phyloP scores from a whole-genome alignment of 1,140 invertebrate species.

The Neuroterus valhalla region DNA sequence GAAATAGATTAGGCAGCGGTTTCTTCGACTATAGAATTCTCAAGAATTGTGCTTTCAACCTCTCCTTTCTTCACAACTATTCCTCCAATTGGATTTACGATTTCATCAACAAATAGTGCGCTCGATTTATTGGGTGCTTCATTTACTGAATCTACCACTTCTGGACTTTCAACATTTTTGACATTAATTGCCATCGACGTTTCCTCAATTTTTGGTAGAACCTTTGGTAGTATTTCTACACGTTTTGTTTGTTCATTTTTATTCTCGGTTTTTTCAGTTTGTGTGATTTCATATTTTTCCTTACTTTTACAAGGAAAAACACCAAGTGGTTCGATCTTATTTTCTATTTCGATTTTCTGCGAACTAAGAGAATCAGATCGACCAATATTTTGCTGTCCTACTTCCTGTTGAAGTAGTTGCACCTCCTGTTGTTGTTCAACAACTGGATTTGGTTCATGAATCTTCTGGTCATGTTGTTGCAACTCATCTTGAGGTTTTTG shows the following conservation, averaged over 20 bases:
- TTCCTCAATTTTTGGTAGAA: background rate
- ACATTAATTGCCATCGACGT: background rate
- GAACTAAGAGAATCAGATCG: background rate
- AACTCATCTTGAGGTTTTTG: constrained; percentile 11
- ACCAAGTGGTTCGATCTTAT: background rate
- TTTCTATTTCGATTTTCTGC: background rate
- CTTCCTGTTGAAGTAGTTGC: background rate
- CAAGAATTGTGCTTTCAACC: constrained; percentile 52
- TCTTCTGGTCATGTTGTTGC: background rate
- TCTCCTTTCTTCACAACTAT: constrained; percentile 49
- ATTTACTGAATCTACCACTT: constrained; percentile 24
- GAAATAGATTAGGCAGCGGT: constrained; percentile 68
- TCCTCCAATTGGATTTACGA: constrained; percentile 37
- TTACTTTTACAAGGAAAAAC: too few species aligned
- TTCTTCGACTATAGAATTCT: constrained; percentile 63
- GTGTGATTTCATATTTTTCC: background rate
- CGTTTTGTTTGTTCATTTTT: background rate
- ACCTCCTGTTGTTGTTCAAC: constrained; percentile 26
- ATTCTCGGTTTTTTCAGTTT: constrained; percentile 3
- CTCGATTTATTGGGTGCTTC: background rate
- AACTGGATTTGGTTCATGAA: background rate
- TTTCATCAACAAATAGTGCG: constrained; percentile 9
- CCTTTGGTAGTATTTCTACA: background rate
- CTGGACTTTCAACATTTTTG: background rate
- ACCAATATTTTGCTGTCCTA: background rate